These are phyloP conservation scores for Apocrypta bakeri DNA, from an alignment of 1,140 invertebrate species.

Conservation along the genomic window DNA sequence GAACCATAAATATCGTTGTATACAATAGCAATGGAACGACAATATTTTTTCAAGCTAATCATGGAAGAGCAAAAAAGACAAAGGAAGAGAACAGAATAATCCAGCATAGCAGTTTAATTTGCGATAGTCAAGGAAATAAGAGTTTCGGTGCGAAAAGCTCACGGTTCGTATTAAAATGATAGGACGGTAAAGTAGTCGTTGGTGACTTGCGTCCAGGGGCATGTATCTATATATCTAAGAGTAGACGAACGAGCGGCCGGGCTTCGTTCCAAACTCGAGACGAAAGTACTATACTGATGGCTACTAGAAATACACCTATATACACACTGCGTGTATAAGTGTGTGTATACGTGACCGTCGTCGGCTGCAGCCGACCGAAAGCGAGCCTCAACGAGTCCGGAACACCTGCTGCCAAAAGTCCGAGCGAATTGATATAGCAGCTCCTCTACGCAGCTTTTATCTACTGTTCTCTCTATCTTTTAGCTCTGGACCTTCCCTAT, in stretches of 20 bases:
- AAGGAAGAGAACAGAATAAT: not conserved
- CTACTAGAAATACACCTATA: slow-evolving; percentile 32
- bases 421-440: slow-evolving; percentile 15
- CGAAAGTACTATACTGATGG: not conserved
- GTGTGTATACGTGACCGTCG: not conserved
- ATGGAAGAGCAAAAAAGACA: no score
- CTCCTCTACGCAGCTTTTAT: slow-evolving; percentile 3
- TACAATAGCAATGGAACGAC: no score
- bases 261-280: slow-evolving; percentile 25
- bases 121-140: slow-evolving; percentile 30
- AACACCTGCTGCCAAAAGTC: slow-evolving; percentile 41
- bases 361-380: not conserved
- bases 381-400: not conserved
- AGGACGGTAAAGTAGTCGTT: slow-evolving; percentile 37
- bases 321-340: not conserved
- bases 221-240: not conserved
- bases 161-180: slow-evolving; percentile 62
- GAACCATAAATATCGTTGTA: no score
- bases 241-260: not conserved
- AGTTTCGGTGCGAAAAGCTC: slow-evolving; percentile 53
- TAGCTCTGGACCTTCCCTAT: not conserved
- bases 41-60: no score
- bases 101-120: slow-evolving; percentile 24
- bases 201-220: slow-evolving; percentile 19
- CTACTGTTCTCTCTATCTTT: slow-evolving; percentile 30